Evolutionary conservation across 2,888 invertebrate genomes (phyloP).

Genomic region (Drosophila histrio): DNA sequence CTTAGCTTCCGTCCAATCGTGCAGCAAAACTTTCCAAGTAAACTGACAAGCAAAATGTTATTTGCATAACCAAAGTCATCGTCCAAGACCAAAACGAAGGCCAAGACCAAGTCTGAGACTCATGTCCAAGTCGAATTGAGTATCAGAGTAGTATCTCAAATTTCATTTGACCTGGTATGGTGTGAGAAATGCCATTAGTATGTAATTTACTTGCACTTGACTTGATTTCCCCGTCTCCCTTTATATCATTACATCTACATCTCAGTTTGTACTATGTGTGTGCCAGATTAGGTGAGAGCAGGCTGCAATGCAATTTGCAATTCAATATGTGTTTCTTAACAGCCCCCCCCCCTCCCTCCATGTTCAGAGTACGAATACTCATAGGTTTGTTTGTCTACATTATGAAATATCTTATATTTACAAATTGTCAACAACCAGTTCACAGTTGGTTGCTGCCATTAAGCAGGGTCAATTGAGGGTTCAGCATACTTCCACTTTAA

Average conservation of each 20-base stretch:
- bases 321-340: slow-evolving; percentile 8
- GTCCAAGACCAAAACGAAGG: neutral
- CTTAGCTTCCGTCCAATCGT: slow-evolving; percentile 35
- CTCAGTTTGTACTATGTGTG: neutral
- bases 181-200: slow-evolving; percentile 45
- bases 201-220: slow-evolving; percentile 39
- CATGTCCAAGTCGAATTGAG: slow-evolving; percentile 8
- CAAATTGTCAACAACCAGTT: slow-evolving; percentile 23
- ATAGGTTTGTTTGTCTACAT: neutral
- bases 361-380: neutral
- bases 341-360: neutral
- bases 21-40: slow-evolving; percentile 9
- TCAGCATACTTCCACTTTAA: neutral
- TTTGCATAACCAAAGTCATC: slow-evolving; percentile 42
- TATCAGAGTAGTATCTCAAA: slow-evolving; percentile 30
- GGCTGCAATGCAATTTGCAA: slow-evolving; percentile 31
- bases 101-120: neutral
- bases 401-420: slow-evolving; percentile 25
- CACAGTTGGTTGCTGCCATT: slow-evolving; percentile 4
- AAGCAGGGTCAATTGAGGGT: slow-evolving; percentile 8
- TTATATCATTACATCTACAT: neutral
- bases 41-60: slow-evolving; percentile 31
- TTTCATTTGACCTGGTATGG: slow-evolving; percentile 32
- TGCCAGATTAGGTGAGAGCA: slow-evolving; percentile 9
- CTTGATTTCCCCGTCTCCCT: neutral